Evolutionary conservation across 2,888 invertebrate genomes (phyloP).

Genomic region (Iselma pallidipennis): DNA sequence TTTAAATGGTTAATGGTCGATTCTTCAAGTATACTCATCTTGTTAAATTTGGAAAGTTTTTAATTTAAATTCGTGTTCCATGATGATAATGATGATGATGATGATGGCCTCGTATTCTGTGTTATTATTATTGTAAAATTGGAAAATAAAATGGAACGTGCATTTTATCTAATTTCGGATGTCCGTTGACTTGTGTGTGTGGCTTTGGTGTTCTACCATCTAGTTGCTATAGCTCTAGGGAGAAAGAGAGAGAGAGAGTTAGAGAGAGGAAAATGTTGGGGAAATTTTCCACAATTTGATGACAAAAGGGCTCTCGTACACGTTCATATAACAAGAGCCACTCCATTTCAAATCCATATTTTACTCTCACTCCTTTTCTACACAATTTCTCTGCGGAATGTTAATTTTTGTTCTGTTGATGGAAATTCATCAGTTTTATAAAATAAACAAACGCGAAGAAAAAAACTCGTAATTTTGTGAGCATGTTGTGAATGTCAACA

Average conservation of each 20-base stretch:
- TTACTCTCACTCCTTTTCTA: neutral
- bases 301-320: neutral
- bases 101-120: neutral
- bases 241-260: too few relatives aligned
- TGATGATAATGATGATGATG: neutral
- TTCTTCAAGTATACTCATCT: neutral
- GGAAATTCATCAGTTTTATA: too few relatives aligned
- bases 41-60: neutral
- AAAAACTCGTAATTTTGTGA: too few relatives aligned
- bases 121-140: too few relatives aligned
- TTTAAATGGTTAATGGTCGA: neutral
- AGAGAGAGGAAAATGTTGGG: too few relatives aligned
- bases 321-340: neutral
- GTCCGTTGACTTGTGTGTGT: too few relatives aligned
- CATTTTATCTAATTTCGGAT: neutral
- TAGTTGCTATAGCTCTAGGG: too few relatives aligned
- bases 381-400: neutral
- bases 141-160: neutral
- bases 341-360: constrained; percentile 2
- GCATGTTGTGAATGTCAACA: too few relatives aligned
- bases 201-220: too few relatives aligned
- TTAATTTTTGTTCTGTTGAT: too few relatives aligned
- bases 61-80: neutral
- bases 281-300: neutral
- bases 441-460: too few relatives aligned